Conservation (phyloP, 2,797 vertebrate species). For the Artibeus lituratus region DNA sequence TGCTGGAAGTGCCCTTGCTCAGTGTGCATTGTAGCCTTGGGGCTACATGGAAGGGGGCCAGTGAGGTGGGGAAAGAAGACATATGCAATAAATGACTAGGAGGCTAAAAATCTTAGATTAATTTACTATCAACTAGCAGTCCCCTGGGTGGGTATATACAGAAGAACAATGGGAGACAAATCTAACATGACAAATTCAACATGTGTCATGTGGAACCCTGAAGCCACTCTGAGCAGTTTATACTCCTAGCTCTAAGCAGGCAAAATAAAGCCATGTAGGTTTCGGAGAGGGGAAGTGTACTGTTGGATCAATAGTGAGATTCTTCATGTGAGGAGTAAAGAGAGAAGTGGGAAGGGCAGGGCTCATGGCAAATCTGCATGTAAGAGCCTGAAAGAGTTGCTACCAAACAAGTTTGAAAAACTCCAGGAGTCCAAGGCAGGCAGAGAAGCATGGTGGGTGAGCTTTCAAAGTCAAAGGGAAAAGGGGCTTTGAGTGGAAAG, state of each 20-base stretch:
- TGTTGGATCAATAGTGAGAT: neutral
- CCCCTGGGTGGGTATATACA: neutral
- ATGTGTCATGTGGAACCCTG: neutral
- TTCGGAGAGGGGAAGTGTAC: neutral
- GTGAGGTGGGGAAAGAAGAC: neutral
- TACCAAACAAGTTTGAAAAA: neutral
- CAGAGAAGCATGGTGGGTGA: fast-evolving
- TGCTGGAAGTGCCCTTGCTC: neutral
- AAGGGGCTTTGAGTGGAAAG: neutral
- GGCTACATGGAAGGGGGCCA: neutral
- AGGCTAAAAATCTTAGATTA: neutral
- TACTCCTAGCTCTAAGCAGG: neutral
- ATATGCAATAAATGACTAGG: neutral
- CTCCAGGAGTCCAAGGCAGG: neutral
- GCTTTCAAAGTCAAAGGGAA: neutral
- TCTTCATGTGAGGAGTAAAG: neutral
- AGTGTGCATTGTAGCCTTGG: neutral
- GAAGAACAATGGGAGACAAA: neutral
- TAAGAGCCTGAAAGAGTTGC: neutral
- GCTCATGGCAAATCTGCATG: fast-evolving
- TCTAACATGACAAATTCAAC: neutral
- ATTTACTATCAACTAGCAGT: neutral
- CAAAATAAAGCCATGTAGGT: neutral
- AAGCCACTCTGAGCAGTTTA: neutral
- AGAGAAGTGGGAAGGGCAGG: neutral